phyloP scores from a whole-genome alignment of 2,888 invertebrate genomes.

The Bimastos eiseni region DNA sequence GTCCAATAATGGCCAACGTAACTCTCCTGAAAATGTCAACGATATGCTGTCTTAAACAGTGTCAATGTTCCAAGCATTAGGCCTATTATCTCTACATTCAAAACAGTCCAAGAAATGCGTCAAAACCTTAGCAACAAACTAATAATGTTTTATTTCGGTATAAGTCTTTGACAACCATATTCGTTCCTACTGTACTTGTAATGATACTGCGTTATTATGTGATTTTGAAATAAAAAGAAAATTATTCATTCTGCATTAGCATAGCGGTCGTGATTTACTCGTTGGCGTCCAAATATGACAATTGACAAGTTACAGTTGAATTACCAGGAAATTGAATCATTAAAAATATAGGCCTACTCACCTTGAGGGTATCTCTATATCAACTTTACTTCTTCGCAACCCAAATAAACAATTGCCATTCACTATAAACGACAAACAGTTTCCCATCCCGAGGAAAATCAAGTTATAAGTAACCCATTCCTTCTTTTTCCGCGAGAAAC shows the following conservation, averaged over 20 bases:
- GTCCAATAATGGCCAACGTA: conserved; percentile 75
- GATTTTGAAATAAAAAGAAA: no score
- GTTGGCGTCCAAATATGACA: no score
- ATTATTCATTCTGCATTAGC: no score
- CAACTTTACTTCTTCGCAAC: not conserved
- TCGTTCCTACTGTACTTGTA: no score
- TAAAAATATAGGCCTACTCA: not conserved
- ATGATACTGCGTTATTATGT: no score
- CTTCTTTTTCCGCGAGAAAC: not conserved
- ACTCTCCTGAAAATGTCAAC: conserved; percentile 50
- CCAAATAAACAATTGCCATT: not conserved
- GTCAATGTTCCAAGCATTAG: not conserved
- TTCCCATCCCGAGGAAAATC: not conserved
- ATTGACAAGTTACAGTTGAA: no score
- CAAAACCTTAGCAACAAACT: not conserved
- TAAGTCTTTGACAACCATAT: no score
- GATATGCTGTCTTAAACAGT: not conserved
- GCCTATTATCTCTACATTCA: not conserved
- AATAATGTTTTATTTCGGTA: no score
- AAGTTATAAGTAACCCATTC: not conserved
- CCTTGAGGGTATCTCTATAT: not conserved
- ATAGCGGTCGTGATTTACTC: no score
- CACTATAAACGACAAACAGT: not conserved
- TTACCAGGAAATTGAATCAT: not conserved
- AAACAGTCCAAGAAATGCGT: not conserved